phyloP scores from a whole-genome alignment of 2,797 vertebrate species.

The Macropus fuliginosus region DNA sequence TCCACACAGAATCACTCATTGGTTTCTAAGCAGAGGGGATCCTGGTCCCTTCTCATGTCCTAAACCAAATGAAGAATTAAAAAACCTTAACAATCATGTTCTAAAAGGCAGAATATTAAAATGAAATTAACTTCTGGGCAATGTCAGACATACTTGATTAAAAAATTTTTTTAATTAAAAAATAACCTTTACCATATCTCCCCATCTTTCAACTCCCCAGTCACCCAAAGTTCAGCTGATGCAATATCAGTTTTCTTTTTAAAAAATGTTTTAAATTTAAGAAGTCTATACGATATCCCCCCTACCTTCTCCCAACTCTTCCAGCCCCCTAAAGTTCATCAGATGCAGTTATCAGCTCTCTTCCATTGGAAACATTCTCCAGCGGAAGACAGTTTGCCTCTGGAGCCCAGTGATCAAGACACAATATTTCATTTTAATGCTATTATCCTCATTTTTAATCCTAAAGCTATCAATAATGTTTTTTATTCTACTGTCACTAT shows the following conservation, averaged over 20 bases:
- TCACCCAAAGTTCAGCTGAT: neutral
- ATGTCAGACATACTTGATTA: neutral
- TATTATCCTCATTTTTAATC: neutral
- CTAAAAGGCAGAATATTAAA: neutral
- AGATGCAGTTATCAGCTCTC: neutral
- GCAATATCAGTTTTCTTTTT: neutral
- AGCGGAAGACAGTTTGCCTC: neutral
- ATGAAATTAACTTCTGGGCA: neutral
- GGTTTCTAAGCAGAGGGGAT: neutral
- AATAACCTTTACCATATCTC: neutral
- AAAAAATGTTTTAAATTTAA: neutral
- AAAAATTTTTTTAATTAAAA: neutral
- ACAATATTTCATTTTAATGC: neutral
- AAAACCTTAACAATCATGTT: neutral
- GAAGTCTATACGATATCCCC: neutral
- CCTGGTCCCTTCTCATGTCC: neutral
- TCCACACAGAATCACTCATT: neutral
- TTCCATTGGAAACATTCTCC: neutral
- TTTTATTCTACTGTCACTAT: neutral
- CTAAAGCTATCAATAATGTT: conserved; percentile 5
- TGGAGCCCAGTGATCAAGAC: neutral
- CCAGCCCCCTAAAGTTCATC: neutral
- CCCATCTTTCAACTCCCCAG: neutral
- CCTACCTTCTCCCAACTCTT: too few relatives aligned
- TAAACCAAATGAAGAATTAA: neutral